A percentile compares a stretch with the other conserved stretches of the same genome.
Conservation (phyloP, 2,113 vertebrate genomes). For the Gnathonemus echidnorhynchus region DNA sequence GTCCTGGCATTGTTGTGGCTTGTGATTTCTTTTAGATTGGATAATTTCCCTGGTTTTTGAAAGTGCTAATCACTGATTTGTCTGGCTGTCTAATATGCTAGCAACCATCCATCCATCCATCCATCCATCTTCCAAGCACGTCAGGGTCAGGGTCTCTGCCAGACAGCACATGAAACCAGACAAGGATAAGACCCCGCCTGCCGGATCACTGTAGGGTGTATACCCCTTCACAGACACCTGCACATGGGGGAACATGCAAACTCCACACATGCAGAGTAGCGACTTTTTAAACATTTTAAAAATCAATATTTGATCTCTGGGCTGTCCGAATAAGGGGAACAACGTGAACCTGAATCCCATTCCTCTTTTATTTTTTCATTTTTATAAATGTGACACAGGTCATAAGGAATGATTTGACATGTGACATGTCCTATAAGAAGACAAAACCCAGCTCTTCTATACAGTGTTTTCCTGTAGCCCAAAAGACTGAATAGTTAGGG, state of each 20-base stretch:
- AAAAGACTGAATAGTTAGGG: not conserved
- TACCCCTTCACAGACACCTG: not conserved
- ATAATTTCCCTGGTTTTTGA: slow-evolving; percentile 3
- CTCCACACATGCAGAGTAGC: not conserved
- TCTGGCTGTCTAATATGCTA: not conserved
- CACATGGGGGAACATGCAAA: not conserved
- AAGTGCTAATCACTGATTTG: not conserved
- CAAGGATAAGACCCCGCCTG: not conserved
- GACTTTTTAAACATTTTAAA: not conserved
- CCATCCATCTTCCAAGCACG: not conserved
- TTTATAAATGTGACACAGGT: not conserved
- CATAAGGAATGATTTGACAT: not conserved
- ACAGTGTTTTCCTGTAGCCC: slow-evolving; percentile 29
- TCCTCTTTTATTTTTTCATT: not conserved
- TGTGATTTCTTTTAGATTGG: not conserved
- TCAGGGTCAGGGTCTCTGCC: not conserved
- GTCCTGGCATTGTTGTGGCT: not conserved
- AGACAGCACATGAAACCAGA: not conserved
- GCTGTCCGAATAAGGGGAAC: not conserved
- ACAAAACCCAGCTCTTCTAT: slow-evolving; percentile 15
- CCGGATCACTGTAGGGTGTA: not conserved
- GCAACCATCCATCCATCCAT: not conserved
- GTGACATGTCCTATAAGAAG: slow-evolving; percentile 23
- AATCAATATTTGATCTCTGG: not conserved
- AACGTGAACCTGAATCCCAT: not conserved